Conservation (phyloP, 2,888 invertebrate species). For the Aspidiotus destructor region DNA sequence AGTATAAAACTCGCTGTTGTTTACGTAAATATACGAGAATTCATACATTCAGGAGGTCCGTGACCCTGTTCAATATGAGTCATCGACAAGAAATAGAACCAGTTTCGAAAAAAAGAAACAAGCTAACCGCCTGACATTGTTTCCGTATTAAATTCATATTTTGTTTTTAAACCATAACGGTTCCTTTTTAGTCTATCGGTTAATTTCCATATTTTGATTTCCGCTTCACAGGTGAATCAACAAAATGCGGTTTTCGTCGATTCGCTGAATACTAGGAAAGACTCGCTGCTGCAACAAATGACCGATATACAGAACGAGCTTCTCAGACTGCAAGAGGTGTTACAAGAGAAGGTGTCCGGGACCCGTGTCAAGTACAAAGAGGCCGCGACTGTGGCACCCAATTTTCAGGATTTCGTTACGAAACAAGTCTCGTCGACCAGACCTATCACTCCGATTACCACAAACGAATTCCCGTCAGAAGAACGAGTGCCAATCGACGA, state of each 20-base stretch:
- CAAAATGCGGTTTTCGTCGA: slow-evolving; percentile 34
- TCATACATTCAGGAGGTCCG: too few relatives aligned
- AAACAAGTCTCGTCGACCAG: background rate
- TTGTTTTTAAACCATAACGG: too few relatives aligned
- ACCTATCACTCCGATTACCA: background rate
- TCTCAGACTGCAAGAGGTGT: slow-evolving; percentile 37
- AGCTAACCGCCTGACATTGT: too few relatives aligned
- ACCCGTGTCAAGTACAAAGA: background rate
- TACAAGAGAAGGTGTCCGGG: slow-evolving; percentile 37
- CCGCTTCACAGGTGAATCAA: slow-evolving; percentile 34
- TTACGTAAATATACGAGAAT: too few relatives aligned
- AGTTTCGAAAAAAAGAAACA: too few relatives aligned
- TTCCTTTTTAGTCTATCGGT: too few relatives aligned
- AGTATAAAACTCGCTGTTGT: too few relatives aligned
- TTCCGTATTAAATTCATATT: too few relatives aligned
- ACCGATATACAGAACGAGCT: slow-evolving; percentile 37
- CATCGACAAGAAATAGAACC: too few relatives aligned
- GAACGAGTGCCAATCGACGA: background rate
- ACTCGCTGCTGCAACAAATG: slow-evolving; percentile 35
- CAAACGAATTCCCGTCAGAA: background rate
- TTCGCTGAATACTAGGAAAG: slow-evolving; percentile 35
- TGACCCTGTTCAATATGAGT: too few relatives aligned
- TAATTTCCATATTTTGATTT: too few relatives aligned
- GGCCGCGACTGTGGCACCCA: background rate
- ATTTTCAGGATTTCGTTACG: background rate